Evolutionary conservation across 2,888 invertebrate species (phyloP).

Genomic region (Perizoma affinitatum): DNA sequence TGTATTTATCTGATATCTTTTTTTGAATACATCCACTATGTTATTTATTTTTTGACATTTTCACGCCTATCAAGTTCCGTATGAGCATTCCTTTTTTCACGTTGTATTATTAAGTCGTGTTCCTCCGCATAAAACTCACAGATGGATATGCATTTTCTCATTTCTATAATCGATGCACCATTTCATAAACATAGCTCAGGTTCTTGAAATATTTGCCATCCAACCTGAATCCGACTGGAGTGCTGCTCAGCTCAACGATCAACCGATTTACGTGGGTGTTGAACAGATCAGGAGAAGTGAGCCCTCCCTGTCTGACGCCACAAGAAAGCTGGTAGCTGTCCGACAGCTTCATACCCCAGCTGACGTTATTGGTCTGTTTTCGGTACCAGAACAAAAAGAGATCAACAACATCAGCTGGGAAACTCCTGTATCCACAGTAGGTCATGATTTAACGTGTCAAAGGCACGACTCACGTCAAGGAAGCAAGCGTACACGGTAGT

Average conservation of each 20-base stretch:
- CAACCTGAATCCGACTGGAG: constrained; percentile 16
- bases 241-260: constrained; percentile 20
- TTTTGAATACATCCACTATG: no score
- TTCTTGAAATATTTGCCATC: constrained; percentile 15
- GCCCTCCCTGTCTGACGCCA: constrained; percentile 26
- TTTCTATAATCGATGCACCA: background rate
- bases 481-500: background rate
- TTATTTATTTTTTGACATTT: no score
- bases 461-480: background rate
- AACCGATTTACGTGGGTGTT: constrained; percentile 26
- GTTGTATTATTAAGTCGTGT: no score
- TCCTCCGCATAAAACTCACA: background rate
- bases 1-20: no score
- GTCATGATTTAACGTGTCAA: background rate
- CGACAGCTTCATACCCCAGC: background rate
- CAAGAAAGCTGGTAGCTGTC: background rate
- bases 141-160: constrained; percentile 1
- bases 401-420: background rate
- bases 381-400: background rate
- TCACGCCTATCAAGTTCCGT: no score
- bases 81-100: no score
- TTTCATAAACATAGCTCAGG: constrained; percentile 12
- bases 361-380: background rate
- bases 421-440: background rate
- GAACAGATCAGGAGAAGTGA: constrained; percentile 34